These are phyloP conservation scores for Chrysogorgia sp. DNA, from an alignment of 92 coral and sea anemone species.

Conservation along the genomic window DNA sequence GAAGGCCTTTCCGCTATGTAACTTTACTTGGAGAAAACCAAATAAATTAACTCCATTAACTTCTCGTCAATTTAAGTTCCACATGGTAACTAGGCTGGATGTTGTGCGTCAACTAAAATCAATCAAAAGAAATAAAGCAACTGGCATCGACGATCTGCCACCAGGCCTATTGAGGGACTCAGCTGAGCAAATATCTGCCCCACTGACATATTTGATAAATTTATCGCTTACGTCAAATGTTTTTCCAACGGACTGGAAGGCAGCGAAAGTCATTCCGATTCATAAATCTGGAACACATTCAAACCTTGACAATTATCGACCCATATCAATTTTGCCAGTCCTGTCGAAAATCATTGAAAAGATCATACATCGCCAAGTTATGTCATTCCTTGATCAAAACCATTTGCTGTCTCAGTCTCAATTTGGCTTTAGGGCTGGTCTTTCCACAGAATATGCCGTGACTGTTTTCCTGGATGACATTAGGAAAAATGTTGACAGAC, in stretches of 20 bases:
- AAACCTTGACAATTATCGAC: no score
- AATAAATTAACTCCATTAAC: neutral
- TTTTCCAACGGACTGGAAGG: constrained; percentile 45
- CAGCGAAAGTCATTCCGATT: constrained; percentile 6
- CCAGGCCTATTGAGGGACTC: constrained; percentile 38
- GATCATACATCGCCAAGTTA: neutral
- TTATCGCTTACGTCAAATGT: constrained; percentile 23
- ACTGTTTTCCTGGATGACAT: neutral
- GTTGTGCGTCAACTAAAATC: constrained; percentile 17
- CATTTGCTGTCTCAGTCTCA: constrained; percentile 3
- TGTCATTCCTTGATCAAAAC: neutral
- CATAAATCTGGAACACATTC: no score
- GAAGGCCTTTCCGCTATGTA: constrained; percentile 11
- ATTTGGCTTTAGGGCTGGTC: constrained; percentile 8
- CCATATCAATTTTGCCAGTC: constrained; percentile 22
- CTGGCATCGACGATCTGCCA: constrained; percentile 36
- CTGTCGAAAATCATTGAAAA: constrained; percentile 34
- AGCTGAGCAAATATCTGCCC: constrained; percentile 37
- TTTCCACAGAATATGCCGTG: constrained; percentile 2
- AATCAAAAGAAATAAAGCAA: constrained; percentile 37
- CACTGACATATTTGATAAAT: constrained; percentile 23
- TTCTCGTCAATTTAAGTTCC: constrained; percentile 6
- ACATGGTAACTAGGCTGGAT: neutral
- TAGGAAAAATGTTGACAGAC: neutral
- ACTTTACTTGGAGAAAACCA: constrained; percentile 18